phyloP scores from a whole-genome alignment of 2,113 vertebrate species.

The Coreoperca whiteheadi region DNA sequence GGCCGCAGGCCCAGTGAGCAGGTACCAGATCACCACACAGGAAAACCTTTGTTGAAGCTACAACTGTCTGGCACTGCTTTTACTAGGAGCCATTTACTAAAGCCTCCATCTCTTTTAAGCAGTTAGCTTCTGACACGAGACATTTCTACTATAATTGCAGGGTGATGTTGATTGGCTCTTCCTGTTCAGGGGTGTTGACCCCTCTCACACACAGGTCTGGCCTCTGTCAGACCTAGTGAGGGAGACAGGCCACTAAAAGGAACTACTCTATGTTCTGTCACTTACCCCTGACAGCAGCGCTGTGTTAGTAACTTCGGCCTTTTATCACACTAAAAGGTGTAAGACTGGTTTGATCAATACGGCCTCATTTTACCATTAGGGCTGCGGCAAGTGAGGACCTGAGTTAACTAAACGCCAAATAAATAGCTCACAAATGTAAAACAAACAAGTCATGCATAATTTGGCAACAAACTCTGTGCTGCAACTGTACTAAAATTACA shows the following conservation, averaged over 20 bases:
- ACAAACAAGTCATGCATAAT: not conserved
- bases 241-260: constrained; percentile 42
- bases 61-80: constrained; percentile 39
- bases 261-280: constrained; percentile 27
- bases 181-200: constrained; percentile 64
- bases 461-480: constrained; percentile 3
- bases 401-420: not conserved
- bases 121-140: constrained; percentile 57
- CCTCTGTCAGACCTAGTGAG: constrained; percentile 58
- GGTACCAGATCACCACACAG: constrained; percentile 21
- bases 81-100: constrained; percentile 34
- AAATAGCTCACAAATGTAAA: not conserved
- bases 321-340: constrained; percentile 5
- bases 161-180: constrained; percentile 69
- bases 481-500: not conserved
- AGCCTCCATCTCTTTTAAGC: constrained; percentile 53
- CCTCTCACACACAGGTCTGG: constrained; percentile 50
- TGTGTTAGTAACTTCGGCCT: constrained; percentile 9
- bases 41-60: constrained; percentile 1
- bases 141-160: constrained; percentile 64
- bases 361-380: constrained; percentile 9
- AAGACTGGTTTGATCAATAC: not conserved
- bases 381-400: not conserved
- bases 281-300: constrained; percentile 2
- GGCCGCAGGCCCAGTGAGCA: constrained; percentile 13